A percentile compares a stretch with the other conserved stretches of the same genome.
Evolutionary conservation across 30 jellyfish, hydroid and myxozoan species (phyloP).

Genomic region (Nemopilema nomurai): DNA sequence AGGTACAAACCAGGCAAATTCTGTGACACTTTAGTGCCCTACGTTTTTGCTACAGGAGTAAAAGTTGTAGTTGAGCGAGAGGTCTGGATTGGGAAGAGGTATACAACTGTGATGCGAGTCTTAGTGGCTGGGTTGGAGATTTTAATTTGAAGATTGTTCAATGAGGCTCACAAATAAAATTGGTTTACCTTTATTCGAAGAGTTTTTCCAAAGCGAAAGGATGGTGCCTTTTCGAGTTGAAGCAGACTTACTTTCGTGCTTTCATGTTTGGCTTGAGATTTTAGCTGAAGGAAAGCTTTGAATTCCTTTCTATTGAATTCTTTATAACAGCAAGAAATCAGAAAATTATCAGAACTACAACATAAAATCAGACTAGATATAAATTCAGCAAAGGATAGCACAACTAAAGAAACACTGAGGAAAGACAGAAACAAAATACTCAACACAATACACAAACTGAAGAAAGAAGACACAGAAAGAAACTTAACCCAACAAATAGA

Average conservation of each 20-base stretch:
- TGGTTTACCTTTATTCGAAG: slow-evolving; percentile 15
- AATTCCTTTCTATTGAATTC: slow-evolving; percentile 29
- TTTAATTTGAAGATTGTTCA: slow-evolving; percentile 16
- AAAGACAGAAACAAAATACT: no score
- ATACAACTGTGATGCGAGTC: slow-evolving; percentile 15
- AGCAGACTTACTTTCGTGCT: slow-evolving; percentile 35
- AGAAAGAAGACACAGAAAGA: no score
- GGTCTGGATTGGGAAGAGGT: slow-evolving; percentile 25
- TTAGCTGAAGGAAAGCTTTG: slow-evolving; percentile 31
- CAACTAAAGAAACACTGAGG: no score
- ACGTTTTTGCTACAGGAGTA: slow-evolving; percentile 22
- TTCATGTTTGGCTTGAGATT: slow-evolving; percentile 33
- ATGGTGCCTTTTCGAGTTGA: slow-evolving; percentile 34
- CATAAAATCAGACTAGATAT: no score
- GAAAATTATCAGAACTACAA: no score
- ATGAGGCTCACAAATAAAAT: slow-evolving; percentile 17
- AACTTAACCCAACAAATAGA: no score
- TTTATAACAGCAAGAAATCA: no score
- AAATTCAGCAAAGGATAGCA: no score
- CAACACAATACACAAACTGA: no score
- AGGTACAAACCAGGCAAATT: slow-evolving; percentile 15
- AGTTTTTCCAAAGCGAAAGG: slow-evolving; percentile 38
- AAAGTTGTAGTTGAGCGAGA: slow-evolving; percentile 26
- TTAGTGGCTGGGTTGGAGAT: slow-evolving; percentile 9
- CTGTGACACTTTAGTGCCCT: slow-evolving; percentile 18